Conservation (phyloP, 2,113 vertebrate species). For the Zapus hudsonius region DNA sequence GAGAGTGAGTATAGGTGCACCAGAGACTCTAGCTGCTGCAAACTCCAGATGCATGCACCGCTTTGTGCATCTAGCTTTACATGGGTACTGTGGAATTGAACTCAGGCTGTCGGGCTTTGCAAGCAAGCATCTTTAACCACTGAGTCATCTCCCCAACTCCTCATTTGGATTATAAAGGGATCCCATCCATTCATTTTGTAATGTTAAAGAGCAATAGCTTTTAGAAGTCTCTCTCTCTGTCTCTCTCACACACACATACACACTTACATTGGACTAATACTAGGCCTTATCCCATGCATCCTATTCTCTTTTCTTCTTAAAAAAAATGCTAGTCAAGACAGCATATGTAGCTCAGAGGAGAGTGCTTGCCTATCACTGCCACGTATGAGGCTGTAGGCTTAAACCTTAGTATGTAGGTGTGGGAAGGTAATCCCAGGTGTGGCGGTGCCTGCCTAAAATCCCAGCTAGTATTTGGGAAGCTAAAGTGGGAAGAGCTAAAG, state of each 20-base stretch:
- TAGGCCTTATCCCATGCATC: not conserved
- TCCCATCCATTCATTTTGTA: not conserved
- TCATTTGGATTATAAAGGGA: conserved; percentile 4
- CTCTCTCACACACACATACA: no score
- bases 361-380: not conserved
- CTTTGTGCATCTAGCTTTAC: no score
- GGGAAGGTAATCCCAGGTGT: no score
- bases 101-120: no score
- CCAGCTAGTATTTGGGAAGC: not conserved
- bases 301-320: no score
- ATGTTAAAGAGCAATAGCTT: conserved; percentile 5
- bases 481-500: not conserved
- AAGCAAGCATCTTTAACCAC: no score
- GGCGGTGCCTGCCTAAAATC: not conserved
- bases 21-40: no score
- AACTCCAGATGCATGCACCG: no score
- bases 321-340: not conserved
- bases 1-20: no score
- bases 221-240: not conserved
- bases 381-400: not conserved
- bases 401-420: not conserved
- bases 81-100: no score
- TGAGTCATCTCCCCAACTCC: no score
- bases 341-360: not conserved
- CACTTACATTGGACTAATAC: not conserved